These are phyloP conservation scores for Globia sparganii DNA, from an alignment of 2,888 invertebrate genomes.

Conservation along the genomic window DNA sequence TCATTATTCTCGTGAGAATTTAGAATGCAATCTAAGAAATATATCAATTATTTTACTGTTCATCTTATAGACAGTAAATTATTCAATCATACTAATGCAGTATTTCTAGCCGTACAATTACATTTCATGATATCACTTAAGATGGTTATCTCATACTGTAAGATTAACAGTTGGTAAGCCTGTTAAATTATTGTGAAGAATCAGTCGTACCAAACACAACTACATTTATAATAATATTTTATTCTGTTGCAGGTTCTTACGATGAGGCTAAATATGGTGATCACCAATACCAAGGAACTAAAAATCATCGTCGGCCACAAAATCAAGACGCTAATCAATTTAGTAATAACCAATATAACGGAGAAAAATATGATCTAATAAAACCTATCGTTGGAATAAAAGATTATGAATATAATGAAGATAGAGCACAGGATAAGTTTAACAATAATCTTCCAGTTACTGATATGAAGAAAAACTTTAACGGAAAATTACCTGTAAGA, in stretches of 20 bases:
- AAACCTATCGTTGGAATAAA: constrained; percentile 49
- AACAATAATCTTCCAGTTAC: background rate
- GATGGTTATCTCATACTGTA: constrained; percentile 11
- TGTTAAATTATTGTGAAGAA: background rate
- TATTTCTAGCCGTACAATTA: constrained; percentile 7
- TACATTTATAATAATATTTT: background rate
- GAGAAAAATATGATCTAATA: background rate
- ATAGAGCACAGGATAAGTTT: background rate
- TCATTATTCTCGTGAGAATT: constrained; percentile 15
- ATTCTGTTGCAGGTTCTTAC: constrained; percentile 77
- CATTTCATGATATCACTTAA: constrained; percentile 8
- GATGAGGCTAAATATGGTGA: constrained; percentile 83
- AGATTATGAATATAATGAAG: constrained; percentile 20
- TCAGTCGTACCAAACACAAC: background rate
- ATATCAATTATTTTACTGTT: background rate
- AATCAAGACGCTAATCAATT: constrained; percentile 6
- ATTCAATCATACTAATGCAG: constrained; percentile 35
- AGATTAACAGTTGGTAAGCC: background rate
- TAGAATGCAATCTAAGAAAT: constrained; percentile 27
- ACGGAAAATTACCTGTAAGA: background rate
- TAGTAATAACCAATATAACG: background rate
- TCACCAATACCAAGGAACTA: constrained; percentile 72
- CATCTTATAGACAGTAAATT: constrained; percentile 2
- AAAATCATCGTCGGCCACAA: constrained; percentile 33
- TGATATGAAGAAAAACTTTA: background rate